Evolutionary conservation across 2,113 vertebrate genomes (phyloP).

Genomic region (Chascanopsetta lugubris): DNA sequence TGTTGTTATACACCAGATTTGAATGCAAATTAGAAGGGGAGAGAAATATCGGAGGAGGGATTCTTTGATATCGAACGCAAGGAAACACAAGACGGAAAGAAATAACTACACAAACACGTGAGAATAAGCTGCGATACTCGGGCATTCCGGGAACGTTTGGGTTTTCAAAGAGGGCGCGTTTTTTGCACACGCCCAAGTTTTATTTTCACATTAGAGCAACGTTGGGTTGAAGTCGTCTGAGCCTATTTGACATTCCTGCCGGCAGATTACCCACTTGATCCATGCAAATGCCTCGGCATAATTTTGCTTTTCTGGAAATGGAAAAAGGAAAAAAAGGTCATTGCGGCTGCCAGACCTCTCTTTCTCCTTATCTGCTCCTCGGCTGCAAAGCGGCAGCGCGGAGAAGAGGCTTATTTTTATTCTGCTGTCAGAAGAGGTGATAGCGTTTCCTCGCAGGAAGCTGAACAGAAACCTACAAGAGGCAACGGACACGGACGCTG

Average conservation of each 20-base stretch:
- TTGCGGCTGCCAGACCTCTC: constrained; percentile 48
- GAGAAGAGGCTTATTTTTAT: constrained; percentile 66
- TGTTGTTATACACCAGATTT: neutral
- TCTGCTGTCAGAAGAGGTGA: constrained; percentile 59
- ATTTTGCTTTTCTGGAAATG: constrained; percentile 18
- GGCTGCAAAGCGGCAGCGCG: constrained; percentile 58
- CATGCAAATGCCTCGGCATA: constrained; percentile 57
- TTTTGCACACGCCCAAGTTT: too few relatives aligned
- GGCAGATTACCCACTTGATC: constrained; percentile 56
- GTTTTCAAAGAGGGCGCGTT: too few relatives aligned
- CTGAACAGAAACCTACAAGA: constrained; percentile 41
- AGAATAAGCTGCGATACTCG: constrained; percentile 31
- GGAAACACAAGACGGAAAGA: constrained; percentile 8
- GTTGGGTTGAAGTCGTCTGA: too few relatives aligned
- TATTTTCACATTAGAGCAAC: constrained; percentile 15
- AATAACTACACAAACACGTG: constrained; percentile 6
- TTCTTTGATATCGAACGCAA: constrained; percentile 30
- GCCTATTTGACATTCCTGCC: constrained; percentile 54
- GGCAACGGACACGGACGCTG: neutral
- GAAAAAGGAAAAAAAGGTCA: constrained; percentile 52
- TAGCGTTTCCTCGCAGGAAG: constrained; percentile 40
- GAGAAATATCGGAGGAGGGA: neutral
- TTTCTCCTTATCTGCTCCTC: constrained; percentile 67
- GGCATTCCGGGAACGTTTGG: constrained; percentile 33
- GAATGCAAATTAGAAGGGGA: neutral